Conservation (phyloP, 2,113 vertebrate genomes). For the Lophius piscatorius region DNA sequence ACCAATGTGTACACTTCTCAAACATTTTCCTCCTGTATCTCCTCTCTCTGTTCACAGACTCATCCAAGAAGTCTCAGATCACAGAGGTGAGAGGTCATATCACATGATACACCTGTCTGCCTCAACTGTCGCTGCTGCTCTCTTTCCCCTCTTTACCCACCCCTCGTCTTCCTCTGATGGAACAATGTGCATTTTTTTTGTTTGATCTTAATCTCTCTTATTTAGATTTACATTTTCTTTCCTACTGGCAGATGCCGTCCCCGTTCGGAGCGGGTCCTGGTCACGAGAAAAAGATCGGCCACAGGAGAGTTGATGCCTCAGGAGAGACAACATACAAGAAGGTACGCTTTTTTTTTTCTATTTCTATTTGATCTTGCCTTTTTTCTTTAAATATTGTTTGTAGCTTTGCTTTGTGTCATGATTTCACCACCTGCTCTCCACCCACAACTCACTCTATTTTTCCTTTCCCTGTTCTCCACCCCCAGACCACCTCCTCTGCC, state of each 20-base stretch:
- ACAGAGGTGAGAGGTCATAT: slow-evolving; percentile 74
- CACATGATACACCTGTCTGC: neutral
- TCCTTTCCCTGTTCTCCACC: slow-evolving; percentile 30
- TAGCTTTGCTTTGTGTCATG: slow-evolving; percentile 7
- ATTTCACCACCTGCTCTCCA: slow-evolving; percentile 9
- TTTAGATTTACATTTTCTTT: too few relatives aligned
- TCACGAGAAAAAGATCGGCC: slow-evolving; percentile 93
- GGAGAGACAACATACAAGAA: slow-evolving; percentile 99
- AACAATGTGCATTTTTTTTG: neutral
- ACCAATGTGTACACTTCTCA: neutral
- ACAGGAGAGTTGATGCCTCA: slow-evolving; percentile 94
- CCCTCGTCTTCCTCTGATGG: neutral
- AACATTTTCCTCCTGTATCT: neutral
- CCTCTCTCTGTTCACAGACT: slow-evolving; percentile 61
- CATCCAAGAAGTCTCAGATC: slow-evolving; percentile 67
- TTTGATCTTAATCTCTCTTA: neutral
- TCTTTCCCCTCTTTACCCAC: neutral
- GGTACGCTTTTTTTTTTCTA: slow-evolving; percentile 67
- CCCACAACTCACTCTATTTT: slow-evolving; percentile 21
- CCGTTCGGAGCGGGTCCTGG: slow-evolving; percentile 78
- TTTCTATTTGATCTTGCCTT: neutral
- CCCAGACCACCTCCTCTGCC: slow-evolving; percentile 94
- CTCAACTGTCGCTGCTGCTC: slow-evolving; percentile 5
- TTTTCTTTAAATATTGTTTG: neutral
- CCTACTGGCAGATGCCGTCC: slow-evolving; percentile 79